phyloP scores from a whole-genome alignment of 2,888 invertebrate species.

The Polyommatus iphigenia region DNA sequence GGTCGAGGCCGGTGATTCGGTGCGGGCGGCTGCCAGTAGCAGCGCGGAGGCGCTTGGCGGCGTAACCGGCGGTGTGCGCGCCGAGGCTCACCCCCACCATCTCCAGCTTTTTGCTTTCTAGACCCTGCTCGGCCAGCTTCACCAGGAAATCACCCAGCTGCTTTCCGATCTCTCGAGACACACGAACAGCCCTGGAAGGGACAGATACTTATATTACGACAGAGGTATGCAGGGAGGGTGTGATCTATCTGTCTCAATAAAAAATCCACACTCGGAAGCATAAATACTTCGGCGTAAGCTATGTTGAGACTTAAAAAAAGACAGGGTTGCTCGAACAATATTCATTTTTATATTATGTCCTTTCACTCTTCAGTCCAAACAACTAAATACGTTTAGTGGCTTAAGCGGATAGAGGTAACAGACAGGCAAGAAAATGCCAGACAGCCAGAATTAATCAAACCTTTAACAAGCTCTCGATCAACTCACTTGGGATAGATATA shows the following conservation, averaged over 20 bases:
- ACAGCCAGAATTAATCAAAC: no score
- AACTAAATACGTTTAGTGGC: no score
- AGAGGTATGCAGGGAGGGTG: not conserved
- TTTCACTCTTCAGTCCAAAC: no score
- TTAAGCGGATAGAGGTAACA: no score
- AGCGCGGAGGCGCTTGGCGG: conserved; percentile 62
- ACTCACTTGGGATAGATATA: conserved; percentile 72
- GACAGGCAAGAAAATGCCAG: no score
- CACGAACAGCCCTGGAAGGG: conserved; percentile 61
- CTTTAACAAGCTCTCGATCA: not conserved
- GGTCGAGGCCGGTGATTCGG: conserved; percentile 67
- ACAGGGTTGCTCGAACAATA: no score
- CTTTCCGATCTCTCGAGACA: conserved; percentile 57
- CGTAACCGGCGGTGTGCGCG: conserved; percentile 59
- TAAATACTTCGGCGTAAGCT: no score
- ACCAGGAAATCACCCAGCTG: conserved; percentile 65
- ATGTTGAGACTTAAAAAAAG: no score
- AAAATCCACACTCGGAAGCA: not conserved
- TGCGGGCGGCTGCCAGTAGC: conserved; percentile 59
- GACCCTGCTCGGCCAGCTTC: conserved; percentile 54
- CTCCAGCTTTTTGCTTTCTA: conserved; percentile 59
- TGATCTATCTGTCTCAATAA: not conserved
- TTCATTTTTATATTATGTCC: no score
- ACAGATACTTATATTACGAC: not conserved
- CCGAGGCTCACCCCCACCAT: conserved; percentile 66